Conservation (phyloP, 2,888 invertebrate genomes). For the Zele albiditarsus region DNA sequence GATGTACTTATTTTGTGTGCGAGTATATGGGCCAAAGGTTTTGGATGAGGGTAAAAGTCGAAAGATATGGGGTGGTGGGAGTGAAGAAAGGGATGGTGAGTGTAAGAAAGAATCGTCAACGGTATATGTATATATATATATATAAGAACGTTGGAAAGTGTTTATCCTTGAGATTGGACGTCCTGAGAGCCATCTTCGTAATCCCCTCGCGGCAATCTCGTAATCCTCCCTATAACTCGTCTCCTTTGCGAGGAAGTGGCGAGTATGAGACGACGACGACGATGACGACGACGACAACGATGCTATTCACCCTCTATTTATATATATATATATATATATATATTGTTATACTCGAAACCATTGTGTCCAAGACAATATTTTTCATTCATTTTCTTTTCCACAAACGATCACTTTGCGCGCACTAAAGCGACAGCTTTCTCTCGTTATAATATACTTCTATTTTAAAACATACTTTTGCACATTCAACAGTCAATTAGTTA, state of each 20-base stretch:
- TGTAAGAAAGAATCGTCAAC: conserved; percentile 35
- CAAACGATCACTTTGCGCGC: conserved; percentile 15
- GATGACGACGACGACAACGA: conserved; percentile 22
- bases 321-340: background rate
- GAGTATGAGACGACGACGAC: conserved; percentile 53
- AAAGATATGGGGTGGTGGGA: background rate
- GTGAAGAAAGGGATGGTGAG: conserved; percentile 28
- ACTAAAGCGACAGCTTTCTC: background rate
- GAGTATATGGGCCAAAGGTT: conserved; percentile 16
- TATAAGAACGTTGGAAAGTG: conserved; percentile 69
- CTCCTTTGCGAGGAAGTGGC: conserved; percentile 53
- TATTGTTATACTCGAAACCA: conserved; percentile 54
- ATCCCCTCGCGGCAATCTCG: conserved; percentile 72
- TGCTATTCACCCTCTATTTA: background rate
- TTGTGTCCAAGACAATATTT: conserved; percentile 64
- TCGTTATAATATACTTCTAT: background rate
- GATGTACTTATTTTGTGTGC: conserved; percentile 39
- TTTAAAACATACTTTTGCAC: background rate
- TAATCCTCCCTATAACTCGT: conserved; percentile 71
- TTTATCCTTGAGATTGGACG: conserved; percentile 73
- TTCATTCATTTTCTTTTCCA: conserved; percentile 57
- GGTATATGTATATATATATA: conserved; percentile 24
- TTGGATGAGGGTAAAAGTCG: conserved; percentile 13
- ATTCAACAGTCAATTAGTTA: background rate
- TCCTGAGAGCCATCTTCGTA: conserved; percentile 70